Evolutionary conservation across 2,888 invertebrate genomes (phyloP), one percentile per base, ranked within the genome.

Genomic region (Nomada lathburiana): DNA sequence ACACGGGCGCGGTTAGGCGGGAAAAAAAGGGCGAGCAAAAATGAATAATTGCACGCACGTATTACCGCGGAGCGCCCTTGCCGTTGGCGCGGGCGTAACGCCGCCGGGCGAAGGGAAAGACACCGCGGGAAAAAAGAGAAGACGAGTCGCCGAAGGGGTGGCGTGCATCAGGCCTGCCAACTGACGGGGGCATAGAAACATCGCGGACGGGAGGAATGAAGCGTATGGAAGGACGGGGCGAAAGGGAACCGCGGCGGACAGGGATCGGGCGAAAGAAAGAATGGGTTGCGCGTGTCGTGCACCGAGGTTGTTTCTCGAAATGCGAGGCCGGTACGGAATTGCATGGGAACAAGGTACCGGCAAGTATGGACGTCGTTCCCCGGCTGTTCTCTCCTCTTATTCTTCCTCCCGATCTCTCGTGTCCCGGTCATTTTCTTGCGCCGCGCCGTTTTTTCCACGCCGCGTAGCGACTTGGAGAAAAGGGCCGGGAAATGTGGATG

Each of bases 41-140:
- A 86, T 82, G 84, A 87, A 79, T 86, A 85, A 86, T 85, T 83
- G 84, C 83, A 77, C 86, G 87, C 86, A 83, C 85, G 85, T 81
- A 86, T 87, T 85, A 87, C 74, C 78, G 79, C 26, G 75, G 77
- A 76, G 67, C 70, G 77, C 72, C 77, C 79, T 80, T 85, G 36
- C 36, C 82, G 82, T 69, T 69, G 71, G 69, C 62, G 60, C 80
- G 55, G n/a, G n/a, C 80, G 74, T 72, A 71, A 59, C 55, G 13
- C n/a, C 63, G 16, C 9, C 23, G 60, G 36, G 10, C 44, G 80
- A 76, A 73, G 68, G 81, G 69, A 77, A 77, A 63, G 67, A 76
- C 60, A 73, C 42, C 63, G 42, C 47, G 73, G 68, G 59, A 69
- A 80, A 74, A 73, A 80, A 74, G 50, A 60, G n/a, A 50, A 16